These are phyloP conservation scores for Amphiduros pacificus DNA, from an alignment of 2,888 invertebrate species.

Conservation along the genomic window DNA sequence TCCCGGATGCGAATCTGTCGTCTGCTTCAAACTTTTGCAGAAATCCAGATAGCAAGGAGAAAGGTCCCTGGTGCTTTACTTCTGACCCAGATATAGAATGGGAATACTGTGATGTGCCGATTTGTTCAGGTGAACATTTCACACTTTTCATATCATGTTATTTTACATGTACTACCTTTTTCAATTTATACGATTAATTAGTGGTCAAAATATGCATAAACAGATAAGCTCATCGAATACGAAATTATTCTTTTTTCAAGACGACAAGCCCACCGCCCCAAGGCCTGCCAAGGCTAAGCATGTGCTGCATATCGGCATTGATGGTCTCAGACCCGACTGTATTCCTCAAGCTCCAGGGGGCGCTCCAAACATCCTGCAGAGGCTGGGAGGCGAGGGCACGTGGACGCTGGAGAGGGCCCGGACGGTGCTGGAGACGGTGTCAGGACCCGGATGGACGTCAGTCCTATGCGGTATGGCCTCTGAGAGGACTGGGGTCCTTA, in stretches of 20 bases:
- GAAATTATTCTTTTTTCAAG: background rate
- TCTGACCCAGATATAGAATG: background rate
- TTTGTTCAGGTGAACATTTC: conserved; percentile 8
- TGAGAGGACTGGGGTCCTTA: conserved; percentile 8
- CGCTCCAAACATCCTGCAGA: conserved; percentile 13
- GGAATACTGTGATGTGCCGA: conserved; percentile 6
- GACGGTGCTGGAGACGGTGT: conserved; percentile 7
- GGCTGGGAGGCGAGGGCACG: background rate
- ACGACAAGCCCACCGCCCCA: background rate
- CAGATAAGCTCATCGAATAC: too few relatives aligned
- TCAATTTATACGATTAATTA: too few relatives aligned
- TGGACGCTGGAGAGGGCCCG: conserved; percentile 7
- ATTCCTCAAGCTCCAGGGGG: background rate
- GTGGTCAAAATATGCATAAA: too few relatives aligned
- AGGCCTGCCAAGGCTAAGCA: conserved; percentile 11
- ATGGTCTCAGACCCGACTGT: conserved; percentile 18
- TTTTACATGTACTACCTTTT: too few relatives aligned
- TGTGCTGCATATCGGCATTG: conserved; percentile 18
- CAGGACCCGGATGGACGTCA: conserved; percentile 14
- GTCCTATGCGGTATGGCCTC: conserved; percentile 6
- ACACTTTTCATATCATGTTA: too few relatives aligned
- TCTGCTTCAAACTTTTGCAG: conserved; percentile 15
- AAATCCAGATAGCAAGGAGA: conserved; percentile 13
- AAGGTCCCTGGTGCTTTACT: conserved; percentile 21
- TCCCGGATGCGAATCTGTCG: conserved; percentile 6